A percentile compares a stretch with the other conserved stretches of the same genome.
These are phyloP conservation scores for Tyrannus savana DNA, from an alignment of 2,113 vertebrate species.

Conservation along the genomic window DNA sequence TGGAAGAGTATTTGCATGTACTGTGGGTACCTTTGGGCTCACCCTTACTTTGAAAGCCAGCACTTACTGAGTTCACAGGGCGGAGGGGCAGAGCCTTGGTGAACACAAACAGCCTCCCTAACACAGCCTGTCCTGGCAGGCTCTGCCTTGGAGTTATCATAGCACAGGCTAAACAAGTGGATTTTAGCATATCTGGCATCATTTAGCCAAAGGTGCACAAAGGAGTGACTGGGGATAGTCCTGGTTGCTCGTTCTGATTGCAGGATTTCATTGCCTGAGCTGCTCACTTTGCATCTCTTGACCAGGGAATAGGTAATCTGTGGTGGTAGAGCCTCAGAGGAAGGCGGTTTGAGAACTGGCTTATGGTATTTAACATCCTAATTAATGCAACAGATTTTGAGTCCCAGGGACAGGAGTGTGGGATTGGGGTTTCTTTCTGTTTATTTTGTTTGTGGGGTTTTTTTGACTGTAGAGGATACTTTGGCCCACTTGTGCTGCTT, in stretches of 20 bases:
- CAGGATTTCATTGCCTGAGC: neutral
- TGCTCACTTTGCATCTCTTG: neutral
- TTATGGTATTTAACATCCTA: neutral
- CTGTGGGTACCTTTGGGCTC: neutral
- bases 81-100: neutral
- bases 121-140: neutral
- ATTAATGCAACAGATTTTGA: neutral
- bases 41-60: neutral
- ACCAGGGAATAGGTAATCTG: neutral
- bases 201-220: neutral
- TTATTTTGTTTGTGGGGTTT: neutral
- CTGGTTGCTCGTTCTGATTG: neutral
- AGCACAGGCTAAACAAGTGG: neutral
- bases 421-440: neutral
- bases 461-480: neutral
- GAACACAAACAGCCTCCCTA: neutral
- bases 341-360: neutral
- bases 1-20: neutral
- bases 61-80: neutral
- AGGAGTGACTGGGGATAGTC: neutral
- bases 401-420: neutral
- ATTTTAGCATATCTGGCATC: neutral
- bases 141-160: neutral
- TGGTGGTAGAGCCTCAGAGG: neutral
- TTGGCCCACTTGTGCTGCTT: slow-evolving; percentile 7